These are phyloP conservation scores for Leptosomus discolor DNA, from an alignment of 2,113 vertebrate genomes.

Conservation along the genomic window DNA sequence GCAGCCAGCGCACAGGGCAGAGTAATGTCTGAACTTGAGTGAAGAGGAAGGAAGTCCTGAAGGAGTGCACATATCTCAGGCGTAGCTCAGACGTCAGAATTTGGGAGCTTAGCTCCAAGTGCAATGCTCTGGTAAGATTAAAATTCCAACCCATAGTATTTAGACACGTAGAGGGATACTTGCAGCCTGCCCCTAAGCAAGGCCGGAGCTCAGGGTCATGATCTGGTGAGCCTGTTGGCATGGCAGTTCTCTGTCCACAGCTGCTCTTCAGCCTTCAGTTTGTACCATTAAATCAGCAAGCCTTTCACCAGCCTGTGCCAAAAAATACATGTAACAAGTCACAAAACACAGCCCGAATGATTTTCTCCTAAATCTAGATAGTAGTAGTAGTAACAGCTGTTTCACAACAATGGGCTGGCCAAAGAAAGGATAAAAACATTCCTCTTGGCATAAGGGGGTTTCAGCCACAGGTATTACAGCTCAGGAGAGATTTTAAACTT, in stretches of 20 bases:
- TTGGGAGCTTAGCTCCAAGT: neutral
- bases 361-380: neutral
- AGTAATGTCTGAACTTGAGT: neutral
- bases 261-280: neutral
- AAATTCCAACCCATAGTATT: neutral
- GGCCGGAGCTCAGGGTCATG: neutral
- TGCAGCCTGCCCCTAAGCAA: accelerated
- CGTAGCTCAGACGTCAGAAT: neutral
- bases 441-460: neutral
- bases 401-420: neutral
- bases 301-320: neutral
- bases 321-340: neutral
- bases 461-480: neutral
- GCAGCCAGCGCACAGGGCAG: neutral
- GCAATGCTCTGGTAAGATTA: neutral
- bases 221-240: neutral
- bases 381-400: neutral
- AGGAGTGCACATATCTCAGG: accelerated
- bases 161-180: neutral
- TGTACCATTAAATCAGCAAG: neutral
- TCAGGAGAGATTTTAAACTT: neutral
- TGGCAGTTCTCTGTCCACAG: neutral
- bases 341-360: neutral
- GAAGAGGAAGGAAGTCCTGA: neutral
- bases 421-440: neutral